These are phyloP conservation scores for Salvator merianae DNA, from an alignment of 2,113 vertebrate species.

Conservation along the genomic window DNA sequence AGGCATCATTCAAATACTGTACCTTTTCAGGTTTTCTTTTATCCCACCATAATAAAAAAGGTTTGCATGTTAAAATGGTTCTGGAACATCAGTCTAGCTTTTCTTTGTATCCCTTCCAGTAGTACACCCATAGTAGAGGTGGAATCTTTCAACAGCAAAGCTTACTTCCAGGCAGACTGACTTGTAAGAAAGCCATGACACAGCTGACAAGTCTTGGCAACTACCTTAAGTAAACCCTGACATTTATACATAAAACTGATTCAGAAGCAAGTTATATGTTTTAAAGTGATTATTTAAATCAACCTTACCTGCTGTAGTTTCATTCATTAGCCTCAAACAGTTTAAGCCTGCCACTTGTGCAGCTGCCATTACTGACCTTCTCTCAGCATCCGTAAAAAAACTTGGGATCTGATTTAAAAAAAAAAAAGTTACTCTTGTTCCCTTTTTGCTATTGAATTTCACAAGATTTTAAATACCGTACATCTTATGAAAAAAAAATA, in stretches of 20 bases:
- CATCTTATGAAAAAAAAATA: background rate
- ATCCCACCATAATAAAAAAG: background rate
- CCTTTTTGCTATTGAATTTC: background rate
- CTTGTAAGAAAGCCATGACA: background rate
- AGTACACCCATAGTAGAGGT: no score
- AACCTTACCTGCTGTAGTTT: slow-evolving; percentile 90
- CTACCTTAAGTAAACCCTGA: background rate
- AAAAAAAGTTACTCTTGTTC: background rate
- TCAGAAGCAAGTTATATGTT: background rate
- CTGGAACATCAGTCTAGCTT: no score
- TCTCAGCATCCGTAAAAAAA: slow-evolving; percentile 93
- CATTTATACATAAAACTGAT: background rate
- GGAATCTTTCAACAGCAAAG: no score
- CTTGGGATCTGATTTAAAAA: slow-evolving; percentile 83
- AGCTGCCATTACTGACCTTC: slow-evolving; percentile 91
- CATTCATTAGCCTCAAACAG: slow-evolving; percentile 93
- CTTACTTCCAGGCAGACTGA: background rate
- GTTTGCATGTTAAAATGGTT: no score
- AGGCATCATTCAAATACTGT: background rate
- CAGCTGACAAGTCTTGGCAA: background rate
- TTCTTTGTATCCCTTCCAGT: background rate
- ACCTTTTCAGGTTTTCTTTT: background rate
- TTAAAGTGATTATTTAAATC: background rate
- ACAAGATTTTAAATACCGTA: background rate
- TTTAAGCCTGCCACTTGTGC: slow-evolving; percentile 93